Base-by-base conservation (phyloP, 2,888 invertebrate genomes). In the Ephialtes manifestator region DNA sequence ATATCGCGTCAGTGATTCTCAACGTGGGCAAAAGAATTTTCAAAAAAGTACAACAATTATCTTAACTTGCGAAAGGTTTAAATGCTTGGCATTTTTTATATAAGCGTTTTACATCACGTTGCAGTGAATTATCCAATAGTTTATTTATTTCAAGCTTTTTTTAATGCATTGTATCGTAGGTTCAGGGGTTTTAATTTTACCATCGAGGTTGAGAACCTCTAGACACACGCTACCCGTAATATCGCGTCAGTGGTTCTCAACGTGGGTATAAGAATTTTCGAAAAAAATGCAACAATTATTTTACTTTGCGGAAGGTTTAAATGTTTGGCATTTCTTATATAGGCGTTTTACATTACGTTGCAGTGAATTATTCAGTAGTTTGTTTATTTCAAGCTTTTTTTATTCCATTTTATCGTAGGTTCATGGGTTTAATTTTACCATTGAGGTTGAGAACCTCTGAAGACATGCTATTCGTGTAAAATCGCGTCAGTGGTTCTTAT, bases 171-270 rank as follows among this genome's bases (percentile, higher is more conserved):
- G 55, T 7, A 1, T n/a, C 7, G n/a, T 8, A n/a, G 35, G 24
- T 13, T 2, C 20, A 7, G 1, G n/a, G 11, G 48, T 39, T 18
- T 4, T 28, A 1, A 0, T 20, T 75, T 48, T 60, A 51, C 39
- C 15, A 43, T 20, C n/a, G 5, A 4, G 35, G 11, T 43, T 63
- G 79, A 80, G 79, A 53, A 80, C 53, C 79, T 3, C 65, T 13
- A 8, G 1, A 24, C 71, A 51, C 65, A 80, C 70, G 78, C 31
- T 78, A 60, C 35, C 60, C 60, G 77, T 77, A n/a, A n/a, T n/a
- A n/a, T n/a, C n/a, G n/a, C n/a, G n/a, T n/a, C n/a, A n/a, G n/a
- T n/a, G n/a, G n/a, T n/a, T n/a, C n/a, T n/a, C n/a, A n/a, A n/a
- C n/a, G n/a, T n/a, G n/a, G n/a, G n/a, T n/a, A n/a, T n/a, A n/a